A percentile compares a stretch with the other conserved stretches of the same genome.
Conservation (phyloP, 1,140 invertebrate genomes). For the Pseudomyrmex flavicornis region DNA sequence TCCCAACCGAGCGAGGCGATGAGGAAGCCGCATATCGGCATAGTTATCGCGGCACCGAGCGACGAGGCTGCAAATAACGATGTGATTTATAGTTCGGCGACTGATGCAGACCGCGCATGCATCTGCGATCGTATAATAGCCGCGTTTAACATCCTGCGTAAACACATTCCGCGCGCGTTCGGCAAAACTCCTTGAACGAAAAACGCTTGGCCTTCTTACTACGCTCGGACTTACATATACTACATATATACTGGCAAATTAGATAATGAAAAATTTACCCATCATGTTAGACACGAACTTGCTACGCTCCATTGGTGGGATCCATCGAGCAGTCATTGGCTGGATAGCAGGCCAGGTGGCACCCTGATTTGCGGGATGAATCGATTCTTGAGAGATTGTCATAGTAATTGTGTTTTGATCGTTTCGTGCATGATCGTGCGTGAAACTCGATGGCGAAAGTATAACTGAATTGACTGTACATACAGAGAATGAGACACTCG, state of each 20-base stretch:
- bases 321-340: constrained; percentile 95
- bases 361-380: constrained; percentile 85
- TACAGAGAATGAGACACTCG: constrained; percentile 27
- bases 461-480: constrained; percentile 6
- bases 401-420: constrained; percentile 11
- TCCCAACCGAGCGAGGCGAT: constrained; percentile 93
- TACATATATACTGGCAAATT: constrained; percentile 1
- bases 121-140: constrained; percentile 5
- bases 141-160: background rate
- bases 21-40: constrained; percentile 92
- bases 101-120: background rate
- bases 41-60: constrained; percentile 92
- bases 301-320: constrained; percentile 94
- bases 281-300: constrained; percentile 95
- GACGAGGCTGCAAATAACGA: constrained; percentile 88
- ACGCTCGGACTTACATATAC: background rate
- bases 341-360: constrained; percentile 96
- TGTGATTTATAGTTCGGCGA: constrained; percentile 1
- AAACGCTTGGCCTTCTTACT: background rate
- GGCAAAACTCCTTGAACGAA: background rate
- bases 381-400: constrained; percentile 42
- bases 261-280: constrained; percentile 86
- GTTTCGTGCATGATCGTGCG: constrained; percentile 1
- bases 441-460: background rate
- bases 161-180: background rate